These are phyloP conservation scores for Dryococelus australis DNA, from an alignment of 2,888 invertebrate genomes.

Conservation along the genomic window DNA sequence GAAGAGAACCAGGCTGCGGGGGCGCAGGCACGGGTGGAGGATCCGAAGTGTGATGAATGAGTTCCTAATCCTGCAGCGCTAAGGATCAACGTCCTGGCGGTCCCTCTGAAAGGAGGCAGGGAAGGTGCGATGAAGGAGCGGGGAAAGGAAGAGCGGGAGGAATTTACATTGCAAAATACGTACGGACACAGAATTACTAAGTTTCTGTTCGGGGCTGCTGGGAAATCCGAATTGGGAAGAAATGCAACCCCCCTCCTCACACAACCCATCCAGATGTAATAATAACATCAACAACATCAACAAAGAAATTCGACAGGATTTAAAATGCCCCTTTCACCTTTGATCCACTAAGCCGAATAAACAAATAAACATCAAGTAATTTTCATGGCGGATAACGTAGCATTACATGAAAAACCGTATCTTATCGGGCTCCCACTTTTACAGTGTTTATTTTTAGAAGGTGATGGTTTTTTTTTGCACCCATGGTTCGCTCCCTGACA, in stretches of 20 bases:
- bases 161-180: not conserved
- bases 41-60: slow-evolving; percentile 1
- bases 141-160: not conserved
- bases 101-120: not conserved
- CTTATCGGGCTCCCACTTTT: too few species aligned
- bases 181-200: not conserved
- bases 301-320: not conserved
- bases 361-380: too few species aligned
- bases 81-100: not conserved
- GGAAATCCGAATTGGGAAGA: not conserved
- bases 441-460: too few species aligned
- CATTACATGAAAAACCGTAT: too few species aligned
- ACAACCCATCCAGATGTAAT: not conserved
- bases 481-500: too few species aligned
- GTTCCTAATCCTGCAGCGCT: not conserved
- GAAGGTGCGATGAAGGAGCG: not conserved
- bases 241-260: not conserved
- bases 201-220: not conserved
- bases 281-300: not conserved
- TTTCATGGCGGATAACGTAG: too few species aligned
- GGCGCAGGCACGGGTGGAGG: not conserved
- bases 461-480: too few species aligned
- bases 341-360: not conserved
- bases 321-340: not conserved
- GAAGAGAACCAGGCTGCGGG: not conserved